A percentile compares a stretch with the other conserved stretches of the same genome.
Conservation (phyloP, 2,888 invertebrate genomes). For the Parnassius glacialis region DNA sequence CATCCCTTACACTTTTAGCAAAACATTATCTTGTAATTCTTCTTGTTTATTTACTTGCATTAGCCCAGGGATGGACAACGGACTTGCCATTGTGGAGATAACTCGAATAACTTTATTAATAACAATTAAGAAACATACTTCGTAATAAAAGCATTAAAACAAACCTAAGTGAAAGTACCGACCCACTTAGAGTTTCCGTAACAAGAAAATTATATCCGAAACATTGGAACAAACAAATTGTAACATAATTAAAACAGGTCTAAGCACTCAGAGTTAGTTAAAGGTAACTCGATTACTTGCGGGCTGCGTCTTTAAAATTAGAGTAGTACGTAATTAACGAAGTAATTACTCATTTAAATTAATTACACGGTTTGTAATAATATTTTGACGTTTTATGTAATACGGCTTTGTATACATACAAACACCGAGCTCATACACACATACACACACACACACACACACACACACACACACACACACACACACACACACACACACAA, state of each 20-base stretch:
- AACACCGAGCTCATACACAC: too few species aligned
- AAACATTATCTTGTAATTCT: too few species aligned
- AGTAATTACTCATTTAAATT: constrained; percentile 3
- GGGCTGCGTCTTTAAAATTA: constrained; percentile 4
- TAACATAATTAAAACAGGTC: constrained; percentile 14
- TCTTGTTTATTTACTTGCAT: neutral
- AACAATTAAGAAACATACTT: neutral
- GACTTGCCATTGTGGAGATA: neutral
- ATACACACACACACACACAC: too few species aligned
- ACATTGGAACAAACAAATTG: constrained; percentile 14
- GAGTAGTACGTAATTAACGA: constrained; percentile 2
- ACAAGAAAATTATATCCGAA: constrained; percentile 3
- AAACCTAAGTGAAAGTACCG: neutral
- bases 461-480: too few species aligned
- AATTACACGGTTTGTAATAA: neutral
- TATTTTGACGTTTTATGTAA: too few species aligned
- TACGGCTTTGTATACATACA: too few species aligned
- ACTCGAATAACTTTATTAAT: neutral
- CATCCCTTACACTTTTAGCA: too few species aligned
- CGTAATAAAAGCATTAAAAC: neutral
- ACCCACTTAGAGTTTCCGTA: neutral
- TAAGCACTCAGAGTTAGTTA: constrained; percentile 10
- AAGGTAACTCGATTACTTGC: neutral
- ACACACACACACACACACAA: too few species aligned
- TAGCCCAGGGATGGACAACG: neutral